Percentiles rank a stretch among this genome's conserved stretches.
Evolutionary conservation across 2,113 vertebrate species (phyloP).

Genomic region (Pica pica): DNA sequence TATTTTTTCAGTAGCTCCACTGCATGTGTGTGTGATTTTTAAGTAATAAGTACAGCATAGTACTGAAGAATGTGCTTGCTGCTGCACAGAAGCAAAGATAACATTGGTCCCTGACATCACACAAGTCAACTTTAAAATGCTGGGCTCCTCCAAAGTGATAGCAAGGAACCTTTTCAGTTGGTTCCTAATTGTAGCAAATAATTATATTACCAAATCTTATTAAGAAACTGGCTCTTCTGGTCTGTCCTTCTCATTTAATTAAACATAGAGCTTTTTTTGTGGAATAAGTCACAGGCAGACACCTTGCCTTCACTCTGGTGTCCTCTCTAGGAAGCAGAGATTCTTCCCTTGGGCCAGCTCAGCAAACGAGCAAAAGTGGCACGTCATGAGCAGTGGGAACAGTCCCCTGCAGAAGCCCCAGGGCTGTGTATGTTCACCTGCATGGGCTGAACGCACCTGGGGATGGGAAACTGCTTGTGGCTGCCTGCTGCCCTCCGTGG

Average conservation of each 20-base stretch:
- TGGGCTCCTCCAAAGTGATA: not conserved
- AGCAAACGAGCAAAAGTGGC: not conserved
- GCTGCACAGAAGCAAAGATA: not conserved
- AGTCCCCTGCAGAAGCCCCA: not conserved
- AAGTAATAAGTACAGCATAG: not conserved
- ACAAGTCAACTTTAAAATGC: not conserved
- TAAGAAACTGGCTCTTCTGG: constrained; percentile 14
- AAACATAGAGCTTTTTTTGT: not conserved
- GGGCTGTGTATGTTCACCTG: accelerated
- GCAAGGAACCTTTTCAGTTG: not conserved
- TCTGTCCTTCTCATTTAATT: constrained; percentile 4
- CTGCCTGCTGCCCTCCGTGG: not conserved
- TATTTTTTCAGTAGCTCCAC: not conserved
- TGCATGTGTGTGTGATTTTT: not conserved
- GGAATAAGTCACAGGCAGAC: not conserved
- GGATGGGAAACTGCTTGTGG: not conserved
- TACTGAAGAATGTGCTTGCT: not conserved
- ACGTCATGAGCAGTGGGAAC: not conserved
- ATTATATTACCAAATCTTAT: not conserved
- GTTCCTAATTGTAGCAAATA: not conserved
- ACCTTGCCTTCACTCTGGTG: not conserved
- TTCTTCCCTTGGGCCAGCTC: not conserved
- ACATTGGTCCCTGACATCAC: not conserved
- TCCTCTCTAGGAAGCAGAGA: not conserved
- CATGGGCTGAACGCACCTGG: not conserved